Evolutionary conservation across 2,113 vertebrate genomes (phyloP).

Genomic region (Spilogale gracilis): DNA sequence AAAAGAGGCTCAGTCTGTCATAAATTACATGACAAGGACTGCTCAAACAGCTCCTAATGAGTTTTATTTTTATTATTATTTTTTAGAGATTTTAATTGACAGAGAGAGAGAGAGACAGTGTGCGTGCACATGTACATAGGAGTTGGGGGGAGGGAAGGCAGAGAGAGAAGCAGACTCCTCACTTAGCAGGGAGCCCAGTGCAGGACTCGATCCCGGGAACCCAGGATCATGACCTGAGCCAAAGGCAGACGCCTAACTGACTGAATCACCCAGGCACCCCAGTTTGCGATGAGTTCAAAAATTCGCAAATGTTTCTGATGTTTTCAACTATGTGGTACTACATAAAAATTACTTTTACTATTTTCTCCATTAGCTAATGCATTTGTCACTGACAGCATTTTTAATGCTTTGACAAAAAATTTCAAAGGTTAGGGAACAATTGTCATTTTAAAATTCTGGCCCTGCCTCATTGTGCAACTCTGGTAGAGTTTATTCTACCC

Average conservation of each 20-base stretch:
- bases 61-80: background rate
- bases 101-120: background rate
- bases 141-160: background rate
- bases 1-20: background rate
- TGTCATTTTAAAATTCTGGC: background rate
- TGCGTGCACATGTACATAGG: background rate
- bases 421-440: background rate
- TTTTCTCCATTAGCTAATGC: background rate
- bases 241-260: background rate
- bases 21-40: background rate
- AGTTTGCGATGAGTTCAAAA: background rate
- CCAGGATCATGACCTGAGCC: background rate
- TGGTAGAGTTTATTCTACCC: background rate
- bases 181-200: background rate
- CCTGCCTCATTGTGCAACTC: background rate
- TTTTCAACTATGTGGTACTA: background rate
- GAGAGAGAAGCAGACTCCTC: background rate
- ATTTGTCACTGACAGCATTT: background rate
- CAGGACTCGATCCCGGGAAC: background rate
- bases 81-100: background rate
- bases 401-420: background rate
- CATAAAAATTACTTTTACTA: background rate
- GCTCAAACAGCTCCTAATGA: background rate
- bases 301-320: background rate
- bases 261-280: background rate